phyloP scores from a whole-genome alignment of 1,140 invertebrate species.

The Leptonema lineaticorne region DNA sequence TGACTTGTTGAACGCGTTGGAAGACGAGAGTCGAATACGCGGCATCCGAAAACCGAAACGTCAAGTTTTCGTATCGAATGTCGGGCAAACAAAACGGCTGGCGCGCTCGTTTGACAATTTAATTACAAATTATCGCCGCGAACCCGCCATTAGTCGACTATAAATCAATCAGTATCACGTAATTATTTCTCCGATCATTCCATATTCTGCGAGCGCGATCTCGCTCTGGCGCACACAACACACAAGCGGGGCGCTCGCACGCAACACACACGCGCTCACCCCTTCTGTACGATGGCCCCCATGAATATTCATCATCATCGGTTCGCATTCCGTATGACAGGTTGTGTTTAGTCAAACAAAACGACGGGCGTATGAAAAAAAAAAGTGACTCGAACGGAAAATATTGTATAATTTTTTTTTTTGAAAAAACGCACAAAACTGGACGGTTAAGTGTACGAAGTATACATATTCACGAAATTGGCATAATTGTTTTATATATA shows the following conservation, averaged over 20 bases:
- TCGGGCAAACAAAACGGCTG: conserved; percentile 36
- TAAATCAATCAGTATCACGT: conserved; percentile 40
- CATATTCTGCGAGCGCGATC: no score
- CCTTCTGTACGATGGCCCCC: conserved; percentile 20
- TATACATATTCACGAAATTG: no score
- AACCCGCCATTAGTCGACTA: conserved; percentile 38
- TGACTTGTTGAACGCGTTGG: no score
- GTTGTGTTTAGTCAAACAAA: conserved; percentile 31
- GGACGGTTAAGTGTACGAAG: no score
- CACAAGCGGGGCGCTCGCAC: not conserved
- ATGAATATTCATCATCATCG: conserved; percentile 42
- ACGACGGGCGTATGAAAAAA: no score
- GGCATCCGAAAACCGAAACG: not conserved
- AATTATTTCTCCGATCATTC: conserved; percentile 38
- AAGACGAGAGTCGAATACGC: not conserved
- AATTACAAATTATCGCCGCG: conserved; percentile 42
- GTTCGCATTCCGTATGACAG: conserved; percentile 27
- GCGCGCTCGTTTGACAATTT: conserved; percentile 39
- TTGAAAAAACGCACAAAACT: no score
- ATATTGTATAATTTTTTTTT: no score
- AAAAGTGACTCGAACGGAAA: no score
- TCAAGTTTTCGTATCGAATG: conserved; percentile 25
- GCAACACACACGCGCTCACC: not conserved
- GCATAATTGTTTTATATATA: no score
- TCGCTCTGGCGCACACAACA: no score